Conservation (phyloP, 2,888 invertebrate genomes). For the Anoncus sp. region DNA sequence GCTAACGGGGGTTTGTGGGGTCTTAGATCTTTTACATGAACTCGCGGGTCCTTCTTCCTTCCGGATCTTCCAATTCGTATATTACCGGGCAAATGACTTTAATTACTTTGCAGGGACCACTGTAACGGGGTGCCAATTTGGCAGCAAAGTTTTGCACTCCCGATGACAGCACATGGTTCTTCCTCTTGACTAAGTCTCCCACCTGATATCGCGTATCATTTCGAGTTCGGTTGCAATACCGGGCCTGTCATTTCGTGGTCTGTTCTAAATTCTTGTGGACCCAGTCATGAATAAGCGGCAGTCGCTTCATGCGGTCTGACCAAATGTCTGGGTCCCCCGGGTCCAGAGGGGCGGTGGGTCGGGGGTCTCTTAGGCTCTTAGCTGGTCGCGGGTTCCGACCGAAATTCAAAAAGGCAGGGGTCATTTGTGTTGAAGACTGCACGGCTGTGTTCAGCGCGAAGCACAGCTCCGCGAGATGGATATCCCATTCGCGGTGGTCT, state of each 20-base stretch:
- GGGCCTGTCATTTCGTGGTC: neutral
- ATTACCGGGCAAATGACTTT: neutral
- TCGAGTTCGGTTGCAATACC: neutral
- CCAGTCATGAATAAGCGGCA: constrained; percentile 7
- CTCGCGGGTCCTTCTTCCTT: neutral
- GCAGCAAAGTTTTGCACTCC: too few species aligned
- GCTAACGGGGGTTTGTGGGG: too few species aligned
- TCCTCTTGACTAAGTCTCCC: constrained; percentile 1
- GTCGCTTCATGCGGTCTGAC: neutral
- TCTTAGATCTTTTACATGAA: too few species aligned
- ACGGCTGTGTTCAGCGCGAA: too few species aligned
- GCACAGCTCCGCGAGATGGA: too few species aligned
- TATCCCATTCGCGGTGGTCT: too few species aligned
- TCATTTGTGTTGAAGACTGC: too few species aligned
- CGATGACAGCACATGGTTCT: neutral
- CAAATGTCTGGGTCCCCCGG: neutral
- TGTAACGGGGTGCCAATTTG: constrained; percentile 2
- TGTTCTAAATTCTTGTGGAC: constrained; percentile 1
- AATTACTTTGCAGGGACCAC: neutral
- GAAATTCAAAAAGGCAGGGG: too few species aligned
- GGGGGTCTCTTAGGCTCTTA: neutral
- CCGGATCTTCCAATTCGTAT: neutral
- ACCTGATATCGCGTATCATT: neutral
- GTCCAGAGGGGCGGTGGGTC: neutral
- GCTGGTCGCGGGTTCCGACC: too few species aligned